Base-by-base conservation (phyloP, 2,113 vertebrate genomes). In the Climacteris rufus region DNA sequence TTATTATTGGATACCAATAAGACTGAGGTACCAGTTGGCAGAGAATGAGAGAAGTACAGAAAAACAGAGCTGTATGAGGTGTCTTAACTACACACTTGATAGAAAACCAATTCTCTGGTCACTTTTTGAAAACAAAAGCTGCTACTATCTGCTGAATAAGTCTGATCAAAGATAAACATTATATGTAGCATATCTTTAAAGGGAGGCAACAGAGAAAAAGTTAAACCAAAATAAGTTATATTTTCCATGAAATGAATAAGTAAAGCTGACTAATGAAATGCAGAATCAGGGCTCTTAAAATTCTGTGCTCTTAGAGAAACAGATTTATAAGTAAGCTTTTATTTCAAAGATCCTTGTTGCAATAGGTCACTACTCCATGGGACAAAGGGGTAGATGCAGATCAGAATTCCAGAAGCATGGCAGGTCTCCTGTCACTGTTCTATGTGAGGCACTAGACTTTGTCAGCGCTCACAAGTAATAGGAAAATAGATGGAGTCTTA, bases 1-100 rank as follows among this genome's bases (percentile, higher is more conserved):
- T 98, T 98, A 98, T 98, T 98, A 98, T 98, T 98, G 98, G 98
- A 98, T 98, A 98, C 98, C 97, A 98, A 95, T 97, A 98, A 98
- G 97, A 97, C 98, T 52, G 96, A 98, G 95, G 96, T 98, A 97
- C 97, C 96, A 97, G 97, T 98, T 98, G 98, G 98, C 98, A 98
- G 96, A 93, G 96, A 97, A 98, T 97, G 85, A 97, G 97, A 97
- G 96, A 98, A 97, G 97, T 97, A 88, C 87, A 97, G 97, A 97
- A 97, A 98, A 97, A 96, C 93, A 93, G 97, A 97, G 95, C 96
- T 92, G 86, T 95, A 78, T 92, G 90, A 93, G 85, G 85, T 91
- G 13, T 97, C 96, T 98, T 93, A 94, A 95, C 96, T 95, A 64
- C 95, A 88, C 69, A 85, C 88, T 98, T 96, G 86, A 96, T 97